Conservation (phyloP, 2,888 invertebrate genomes). For the Altica lythri region DNA sequence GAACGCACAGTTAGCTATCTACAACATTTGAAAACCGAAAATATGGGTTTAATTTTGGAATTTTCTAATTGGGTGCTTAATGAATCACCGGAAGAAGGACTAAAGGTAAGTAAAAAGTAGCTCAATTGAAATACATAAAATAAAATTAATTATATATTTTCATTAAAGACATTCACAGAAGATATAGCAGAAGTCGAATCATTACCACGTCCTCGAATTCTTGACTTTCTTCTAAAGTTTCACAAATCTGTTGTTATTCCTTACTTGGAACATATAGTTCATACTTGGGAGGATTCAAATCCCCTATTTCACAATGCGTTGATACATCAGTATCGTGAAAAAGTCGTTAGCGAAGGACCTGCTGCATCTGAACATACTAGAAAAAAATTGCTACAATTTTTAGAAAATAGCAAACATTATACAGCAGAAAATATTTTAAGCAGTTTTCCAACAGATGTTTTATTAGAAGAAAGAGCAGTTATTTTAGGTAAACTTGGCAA, state of each 20-base stretch:
- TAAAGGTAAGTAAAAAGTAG: constrained; percentile 58
- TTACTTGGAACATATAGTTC: constrained; percentile 93
- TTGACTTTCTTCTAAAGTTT: constrained; percentile 85
- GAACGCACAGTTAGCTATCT: constrained; percentile 89
- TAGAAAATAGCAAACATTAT: constrained; percentile 80
- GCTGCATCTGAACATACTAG: constrained; percentile 62
- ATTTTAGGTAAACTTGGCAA: constrained; percentile 87
- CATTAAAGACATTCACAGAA: constrained; percentile 77
- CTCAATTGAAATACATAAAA: background rate
- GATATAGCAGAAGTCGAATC: constrained; percentile 86
- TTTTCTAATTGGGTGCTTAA: constrained; percentile 92
- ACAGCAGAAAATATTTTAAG: constrained; percentile 84
- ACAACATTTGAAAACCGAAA: constrained; percentile 79
- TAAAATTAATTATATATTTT: background rate
- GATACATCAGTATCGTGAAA: constrained; percentile 86
- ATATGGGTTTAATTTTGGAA: constrained; percentile 81
- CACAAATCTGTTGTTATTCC: constrained; percentile 84
- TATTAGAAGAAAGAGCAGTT: constrained; percentile 94
- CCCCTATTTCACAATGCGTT: constrained; percentile 89
- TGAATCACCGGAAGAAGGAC: constrained; percentile 84
- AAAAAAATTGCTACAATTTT: constrained; percentile 73
- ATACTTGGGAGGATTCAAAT: constrained; percentile 85
- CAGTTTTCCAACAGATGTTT: constrained; percentile 81
- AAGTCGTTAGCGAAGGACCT: constrained; percentile 58
- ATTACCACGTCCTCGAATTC: constrained; percentile 83